Percentiles rank a stretch among this genome's conserved stretches.
Conservation (phyloP, 2,113 vertebrate genomes). For the Nanger granti region DNA sequence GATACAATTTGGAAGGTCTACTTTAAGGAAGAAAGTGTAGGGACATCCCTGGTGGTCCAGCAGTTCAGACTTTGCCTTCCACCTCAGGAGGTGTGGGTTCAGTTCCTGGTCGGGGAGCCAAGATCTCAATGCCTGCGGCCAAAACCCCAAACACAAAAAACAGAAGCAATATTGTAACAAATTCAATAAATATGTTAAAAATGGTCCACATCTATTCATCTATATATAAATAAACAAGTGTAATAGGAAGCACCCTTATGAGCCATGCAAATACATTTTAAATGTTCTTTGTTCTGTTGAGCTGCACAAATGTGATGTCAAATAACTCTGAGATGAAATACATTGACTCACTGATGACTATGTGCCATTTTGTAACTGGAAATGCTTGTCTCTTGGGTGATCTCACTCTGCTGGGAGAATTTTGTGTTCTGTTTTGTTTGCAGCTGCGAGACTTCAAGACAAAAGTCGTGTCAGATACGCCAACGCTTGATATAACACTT, state of each 20-base stretch:
- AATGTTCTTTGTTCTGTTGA: neutral
- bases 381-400: neutral
- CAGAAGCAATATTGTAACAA: neutral
- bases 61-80: neutral
- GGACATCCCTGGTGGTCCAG: neutral
- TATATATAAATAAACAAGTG: neutral
- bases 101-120: neutral
- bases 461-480: neutral
- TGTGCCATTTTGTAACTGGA: neutral
- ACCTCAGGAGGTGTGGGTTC: neutral
- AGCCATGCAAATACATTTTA: neutral
- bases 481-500: neutral
- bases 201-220: neutral
- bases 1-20: neutral
- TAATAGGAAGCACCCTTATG: neutral
- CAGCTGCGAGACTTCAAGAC: neutral
- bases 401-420: neutral
- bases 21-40: neutral
- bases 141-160: neutral
- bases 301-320: neutral
- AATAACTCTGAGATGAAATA: neutral
- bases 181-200: neutral
- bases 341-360: neutral
- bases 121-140: neutral
- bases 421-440: neutral